Conservation (phyloP, 2,797 vertebrate genomes). For the Enteromius mattozi region DNA sequence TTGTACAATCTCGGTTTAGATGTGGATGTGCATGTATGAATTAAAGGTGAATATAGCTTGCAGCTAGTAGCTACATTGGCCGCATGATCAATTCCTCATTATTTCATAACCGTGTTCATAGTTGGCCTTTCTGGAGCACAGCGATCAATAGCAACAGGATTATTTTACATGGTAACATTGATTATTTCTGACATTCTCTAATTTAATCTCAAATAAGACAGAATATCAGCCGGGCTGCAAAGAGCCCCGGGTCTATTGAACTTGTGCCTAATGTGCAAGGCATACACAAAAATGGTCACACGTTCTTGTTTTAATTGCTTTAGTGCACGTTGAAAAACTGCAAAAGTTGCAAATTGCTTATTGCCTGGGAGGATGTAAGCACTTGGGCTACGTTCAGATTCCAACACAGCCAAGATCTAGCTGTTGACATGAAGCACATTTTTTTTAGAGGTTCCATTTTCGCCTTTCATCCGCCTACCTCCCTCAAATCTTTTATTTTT, state of each 20-base stretch:
- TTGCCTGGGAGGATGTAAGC: constrained; percentile 30
- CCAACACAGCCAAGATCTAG: background rate
- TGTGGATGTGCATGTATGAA: constrained; percentile 15
- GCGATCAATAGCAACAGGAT: constrained; percentile 62
- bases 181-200: constrained; percentile 55
- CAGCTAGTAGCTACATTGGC: constrained; percentile 29
- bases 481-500: background rate
- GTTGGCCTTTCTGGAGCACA: constrained; percentile 56
- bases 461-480: constrained; percentile 15
- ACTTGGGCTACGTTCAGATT: constrained; percentile 28
- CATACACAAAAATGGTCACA: constrained; percentile 35
- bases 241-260: constrained; percentile 44
- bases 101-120: constrained; percentile 56
- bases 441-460: constrained; percentile 15
- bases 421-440: constrained; percentile 27
- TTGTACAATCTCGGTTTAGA: background rate
- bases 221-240: constrained; percentile 29
- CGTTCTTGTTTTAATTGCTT: constrained; percentile 54
- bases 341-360: constrained; percentile 42
- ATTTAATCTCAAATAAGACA: constrained; percentile 56
- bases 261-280: constrained; percentile 40
- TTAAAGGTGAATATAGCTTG: constrained; percentile 38
- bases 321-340: constrained; percentile 23
- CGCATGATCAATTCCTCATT: constrained; percentile 58
- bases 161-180: constrained; percentile 58